Evolutionary conservation across 2,113 vertebrate species (phyloP), one percentile per base, ranked within the genome.

Genomic region (Forbesichthys agassizii): DNA sequence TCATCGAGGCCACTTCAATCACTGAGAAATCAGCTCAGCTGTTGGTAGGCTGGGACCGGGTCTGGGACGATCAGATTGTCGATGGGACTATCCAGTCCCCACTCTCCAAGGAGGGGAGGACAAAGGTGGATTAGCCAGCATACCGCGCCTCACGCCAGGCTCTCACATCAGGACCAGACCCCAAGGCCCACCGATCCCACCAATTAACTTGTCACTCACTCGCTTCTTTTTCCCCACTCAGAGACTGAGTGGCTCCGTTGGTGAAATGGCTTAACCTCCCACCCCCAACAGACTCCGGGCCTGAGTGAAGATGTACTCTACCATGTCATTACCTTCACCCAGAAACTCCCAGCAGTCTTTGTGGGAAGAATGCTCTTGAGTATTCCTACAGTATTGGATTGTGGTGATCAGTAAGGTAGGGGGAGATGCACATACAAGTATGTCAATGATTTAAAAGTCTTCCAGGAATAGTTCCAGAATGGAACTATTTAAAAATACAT

Each of bases 131-230:
- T 92, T 91, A 92, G 74, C 81, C 56, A 73, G 79, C 86, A 88
- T 84, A 87, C 73, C 86, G 86, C 84, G 81, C 84, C 76, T 59
- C 73, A 78, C 66, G 83, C 86, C 87, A 85, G 83, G 83, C 82
- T 81, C 74, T 77, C 74, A 86, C 83, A 89, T 91, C 89, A 85
- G 81, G 84, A 85, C 81, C 76, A 68, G 84, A 71, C 82, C 84
- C 77, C 69, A 54, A 82, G 85, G 78, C 84, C 78, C 75, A 84
- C 73, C 85, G 83, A 89, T 89, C 88, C 80, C 65, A 9, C 81
- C 89, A 91, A 92, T 92, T 92, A 91, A 85, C 88, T 85, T 90
- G 90, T 93, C 91, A 92, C 82, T 92, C 90, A 91, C 64, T 86
- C 79, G 67, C 62, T 71, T 84, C 68, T 75, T 82, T 83, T 75